Evolutionary conservation across 2,888 invertebrate species (phyloP).

Genomic region (Chrysomela aeneicollis): DNA sequence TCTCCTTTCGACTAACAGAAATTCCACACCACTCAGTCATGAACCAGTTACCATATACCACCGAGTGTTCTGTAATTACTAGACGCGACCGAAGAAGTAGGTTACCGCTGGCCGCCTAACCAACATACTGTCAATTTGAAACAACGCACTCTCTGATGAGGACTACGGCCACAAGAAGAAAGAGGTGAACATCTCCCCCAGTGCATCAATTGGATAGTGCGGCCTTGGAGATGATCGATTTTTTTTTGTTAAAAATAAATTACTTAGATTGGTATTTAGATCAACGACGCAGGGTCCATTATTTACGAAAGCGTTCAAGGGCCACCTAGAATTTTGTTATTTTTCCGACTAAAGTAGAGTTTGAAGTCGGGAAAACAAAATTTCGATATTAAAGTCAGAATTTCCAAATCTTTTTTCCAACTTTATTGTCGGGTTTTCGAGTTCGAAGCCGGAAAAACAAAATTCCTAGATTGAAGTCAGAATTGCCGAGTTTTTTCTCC

Average conservation of each 20-base stretch:
- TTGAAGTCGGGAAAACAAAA: too few species aligned
- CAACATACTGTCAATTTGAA: not conserved
- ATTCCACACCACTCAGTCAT: not conserved
- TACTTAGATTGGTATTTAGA: not conserved
- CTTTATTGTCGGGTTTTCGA: too few species aligned
- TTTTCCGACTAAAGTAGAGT: too few species aligned
- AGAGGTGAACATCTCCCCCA: not conserved
- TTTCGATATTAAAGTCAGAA: too few species aligned
- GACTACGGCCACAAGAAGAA: not conserved
- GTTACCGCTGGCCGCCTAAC: not conserved
- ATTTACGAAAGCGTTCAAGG: too few species aligned
- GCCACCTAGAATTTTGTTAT: too few species aligned
- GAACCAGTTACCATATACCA: slow-evolving; percentile 3
- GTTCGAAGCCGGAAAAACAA: too few species aligned
- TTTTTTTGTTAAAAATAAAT: not conserved
- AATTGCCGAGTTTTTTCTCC: too few species aligned
- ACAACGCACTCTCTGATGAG: not conserved
- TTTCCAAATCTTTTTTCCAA: too few species aligned
- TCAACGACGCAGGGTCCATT: not conserved
- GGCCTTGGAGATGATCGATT: not conserved
- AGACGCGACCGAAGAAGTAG: not conserved
- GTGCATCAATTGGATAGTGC: not conserved
- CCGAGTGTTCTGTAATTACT: not conserved
- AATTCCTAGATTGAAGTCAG: too few species aligned
- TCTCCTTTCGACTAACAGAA: not conserved